Conservation (phyloP, 2,113 vertebrate genomes). For the Chionodraco myersi region DNA sequence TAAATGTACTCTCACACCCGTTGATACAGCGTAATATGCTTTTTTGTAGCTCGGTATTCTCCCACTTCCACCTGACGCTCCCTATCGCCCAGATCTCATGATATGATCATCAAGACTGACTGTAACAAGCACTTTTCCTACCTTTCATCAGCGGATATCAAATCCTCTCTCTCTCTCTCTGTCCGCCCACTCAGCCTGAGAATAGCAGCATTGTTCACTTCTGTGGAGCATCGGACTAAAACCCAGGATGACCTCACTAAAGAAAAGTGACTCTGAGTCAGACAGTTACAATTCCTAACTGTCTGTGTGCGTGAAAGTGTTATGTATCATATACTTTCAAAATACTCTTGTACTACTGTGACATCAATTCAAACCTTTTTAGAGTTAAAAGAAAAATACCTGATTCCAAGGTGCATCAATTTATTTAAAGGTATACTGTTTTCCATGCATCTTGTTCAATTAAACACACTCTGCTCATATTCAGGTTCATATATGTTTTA, state of each 20-base stretch:
- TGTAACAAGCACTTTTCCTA: constrained; percentile 65
- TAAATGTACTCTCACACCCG: neutral
- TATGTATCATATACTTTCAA: constrained; percentile 11
- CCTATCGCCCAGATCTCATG: constrained; percentile 26
- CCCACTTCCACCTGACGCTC: constrained; percentile 42
- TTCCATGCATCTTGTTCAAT: too few relatives aligned
- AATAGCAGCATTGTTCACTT: constrained; percentile 71
- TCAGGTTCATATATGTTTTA: too few relatives aligned
- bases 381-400: neutral
- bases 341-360: neutral
- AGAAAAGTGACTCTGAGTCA: constrained; percentile 35
- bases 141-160: constrained; percentile 61
- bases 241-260: constrained; percentile 12
- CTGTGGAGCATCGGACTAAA: constrained; percentile 46
- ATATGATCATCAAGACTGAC: constrained; percentile 43
- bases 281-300: neutral
- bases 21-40: neutral
- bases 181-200: constrained; percentile 67
- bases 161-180: constrained; percentile 11
- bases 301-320: neutral
- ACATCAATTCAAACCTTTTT: too few relatives aligned
- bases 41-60: neutral
- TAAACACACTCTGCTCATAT: too few relatives aligned
- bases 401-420: neutral
- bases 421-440: too few relatives aligned